Base-by-base conservation (phyloP, 2,888 invertebrate genomes). In the Polyommatus icarus region DNA sequence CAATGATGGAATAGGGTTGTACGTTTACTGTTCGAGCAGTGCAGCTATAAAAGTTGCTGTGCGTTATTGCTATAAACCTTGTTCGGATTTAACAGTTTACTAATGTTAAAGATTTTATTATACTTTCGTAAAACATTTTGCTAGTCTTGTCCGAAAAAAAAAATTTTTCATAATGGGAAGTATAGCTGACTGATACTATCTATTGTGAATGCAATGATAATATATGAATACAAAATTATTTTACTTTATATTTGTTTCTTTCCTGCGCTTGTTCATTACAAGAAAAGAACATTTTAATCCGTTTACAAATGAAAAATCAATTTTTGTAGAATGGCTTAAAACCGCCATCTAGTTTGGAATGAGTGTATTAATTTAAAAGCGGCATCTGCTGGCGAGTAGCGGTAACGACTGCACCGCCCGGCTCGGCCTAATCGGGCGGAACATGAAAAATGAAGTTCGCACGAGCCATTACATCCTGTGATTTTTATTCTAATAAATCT, bases 401-500 rank as follows among this genome's bases (percentile, higher is more conserved):
- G 20, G 67, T 71, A 80, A 79, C 59, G 32, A 78, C 79, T 80
- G 79, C 76, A 78, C 36, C 78, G 75, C 78, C 80, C 80, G 80
- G 20, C 81, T 76, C 77, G 76, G 40, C 10, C 78, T 83, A 86
- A 83, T 86, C 83, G 82, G 80, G 84, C 84, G 86, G 82, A 80
- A 83, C 84, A 83, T 85, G 88, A 86, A 84, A 85, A 85, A 87
- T 85, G 80, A 80, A 78, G 78, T 82, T 77, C 29, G 40, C 61
- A 81, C 82, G 83, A 78, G 72, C 80, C 83, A 83, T 84, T 84
- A 83, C 54, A 29, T 75, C 54, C 29, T 75, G 75, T 75, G 83
- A 79, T 83, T 82, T 84, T 84, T 83, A 86, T 85, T 84, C 83
- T 86, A 84, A 88, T 86, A 88, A 87, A 88, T 88, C 82, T 85